A percentile compares a stretch with the other conserved stretches of the same genome.
Conservation (phyloP, 2,888 invertebrate species). For the Kuschelorhynchus macadamiae region DNA sequence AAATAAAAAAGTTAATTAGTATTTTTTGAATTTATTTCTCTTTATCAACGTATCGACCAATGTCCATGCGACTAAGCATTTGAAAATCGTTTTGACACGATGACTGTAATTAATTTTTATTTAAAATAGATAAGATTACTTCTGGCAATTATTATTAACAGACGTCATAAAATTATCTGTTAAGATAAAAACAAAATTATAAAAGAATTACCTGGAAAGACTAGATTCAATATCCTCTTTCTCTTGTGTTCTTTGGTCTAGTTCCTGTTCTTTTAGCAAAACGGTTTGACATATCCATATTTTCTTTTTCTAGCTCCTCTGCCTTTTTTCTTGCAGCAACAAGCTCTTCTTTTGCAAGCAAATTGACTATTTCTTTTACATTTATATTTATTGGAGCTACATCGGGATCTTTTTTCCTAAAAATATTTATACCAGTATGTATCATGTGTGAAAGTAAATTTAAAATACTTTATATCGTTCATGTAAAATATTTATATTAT, state of each 20-base stretch:
- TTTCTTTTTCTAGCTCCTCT: constrained; percentile 89
- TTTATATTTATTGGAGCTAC: constrained; percentile 89
- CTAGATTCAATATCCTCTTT: constrained; percentile 92
- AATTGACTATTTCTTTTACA: constrained; percentile 90
- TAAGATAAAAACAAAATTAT: no score
- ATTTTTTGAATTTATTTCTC: no score
- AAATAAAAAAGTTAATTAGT: no score
- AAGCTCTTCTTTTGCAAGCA: constrained; percentile 92
- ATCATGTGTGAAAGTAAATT: neutral
- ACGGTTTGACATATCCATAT: constrained; percentile 87
- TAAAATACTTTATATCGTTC: neutral
- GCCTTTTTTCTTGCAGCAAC: constrained; percentile 89
- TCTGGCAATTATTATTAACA: no score
- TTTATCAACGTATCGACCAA: no score
- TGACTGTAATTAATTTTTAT: no score
- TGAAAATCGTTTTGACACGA: no score
- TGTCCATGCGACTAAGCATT: no score
- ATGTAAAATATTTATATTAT: neutral
- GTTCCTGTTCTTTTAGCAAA: constrained; percentile 93
- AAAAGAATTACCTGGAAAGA: constrained; percentile 73
- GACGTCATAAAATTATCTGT: no score
- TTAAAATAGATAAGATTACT: no score
- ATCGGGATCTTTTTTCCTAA: constrained; percentile 72
- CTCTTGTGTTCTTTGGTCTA: constrained; percentile 91
- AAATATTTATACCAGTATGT: no score